Evolutionary conservation across 2,113 vertebrate genomes (phyloP), one percentile per base, ranked within the genome.

Genomic region (Sminthopsis crassicaudata): DNA sequence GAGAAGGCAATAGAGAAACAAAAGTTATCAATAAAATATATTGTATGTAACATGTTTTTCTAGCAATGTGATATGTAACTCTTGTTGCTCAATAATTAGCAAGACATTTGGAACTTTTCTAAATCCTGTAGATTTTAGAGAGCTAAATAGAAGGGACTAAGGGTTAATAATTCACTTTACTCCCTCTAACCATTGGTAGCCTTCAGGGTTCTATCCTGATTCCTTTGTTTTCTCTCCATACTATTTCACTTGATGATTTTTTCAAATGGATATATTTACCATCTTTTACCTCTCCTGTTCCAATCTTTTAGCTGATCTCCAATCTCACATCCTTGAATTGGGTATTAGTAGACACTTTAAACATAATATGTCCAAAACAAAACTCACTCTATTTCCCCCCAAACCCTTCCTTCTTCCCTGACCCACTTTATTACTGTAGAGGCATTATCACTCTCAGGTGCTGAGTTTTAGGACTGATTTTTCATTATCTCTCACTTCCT

Each of bases 41-140:
- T 93, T 55, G 94, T 57, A 90, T 90, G 84, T 67, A 94, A 60
- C 27, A 60, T 14, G 12, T n/a, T 90, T 46, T 88, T 91, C 54
- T 50, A 76, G 90, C 94, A 57, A 76, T 92, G 88, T 52, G 53
- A 46, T 60, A 6, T 92, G 22, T 26, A 95, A 94, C 90, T 93
- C 88, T 53, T 55, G 89, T 89, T 89, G 90, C 57, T 93, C 88
- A 67, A 91, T 42, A 93, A 51, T 52, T 54, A 91, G 50, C 24
- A 94, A 91, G 36, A 25, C n/a, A 53, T 89, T 88, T 36, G 55
- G 88, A 89, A 26, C 92, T 91, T n/a, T 84, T 16, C 23, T 26
- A 30, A 25, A 0, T 91, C 52, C 96, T 92, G 25, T 53, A 92
- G 16, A 22, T 48, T 94, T 92, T 51, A 91, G 12, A 8, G 91